These are phyloP conservation scores for Sebastes oblongus DNA, from an alignment of 2,797 vertebrate species.

Conservation along the genomic window DNA sequence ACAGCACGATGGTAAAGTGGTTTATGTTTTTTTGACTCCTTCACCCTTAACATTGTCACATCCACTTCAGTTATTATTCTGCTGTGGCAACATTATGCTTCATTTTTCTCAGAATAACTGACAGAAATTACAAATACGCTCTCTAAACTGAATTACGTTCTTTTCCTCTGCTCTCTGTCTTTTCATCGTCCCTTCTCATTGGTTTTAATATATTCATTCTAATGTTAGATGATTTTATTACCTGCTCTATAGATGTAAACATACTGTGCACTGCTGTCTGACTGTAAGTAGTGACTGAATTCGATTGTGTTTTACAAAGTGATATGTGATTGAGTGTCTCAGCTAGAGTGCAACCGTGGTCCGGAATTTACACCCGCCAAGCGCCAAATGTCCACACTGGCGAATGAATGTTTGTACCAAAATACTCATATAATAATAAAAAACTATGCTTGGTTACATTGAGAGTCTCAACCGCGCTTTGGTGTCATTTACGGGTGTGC, in stretches of 20 bases:
- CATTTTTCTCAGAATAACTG: conserved; percentile 26
- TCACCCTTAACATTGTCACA: conserved; percentile 14
- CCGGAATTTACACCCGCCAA: too few relatives aligned
- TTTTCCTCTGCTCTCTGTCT: neutral
- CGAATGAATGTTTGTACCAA: too few relatives aligned
- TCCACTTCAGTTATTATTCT: conserved; percentile 22
- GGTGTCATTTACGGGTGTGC: too few relatives aligned
- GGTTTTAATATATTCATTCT: neutral
- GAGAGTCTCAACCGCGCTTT: too few relatives aligned
- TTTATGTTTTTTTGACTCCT: conserved; percentile 19
- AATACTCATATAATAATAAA: too few relatives aligned
- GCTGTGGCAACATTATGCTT: neutral
- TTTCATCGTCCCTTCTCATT: neutral
- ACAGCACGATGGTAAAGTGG: conserved; percentile 9
- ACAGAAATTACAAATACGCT: conserved; percentile 10
- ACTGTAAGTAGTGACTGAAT: neutral
- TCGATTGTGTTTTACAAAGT: neutral
- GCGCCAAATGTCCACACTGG: too few relatives aligned
- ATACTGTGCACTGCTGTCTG: neutral
- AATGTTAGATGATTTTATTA: neutral
- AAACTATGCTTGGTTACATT: too few relatives aligned
- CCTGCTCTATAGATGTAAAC: neutral
- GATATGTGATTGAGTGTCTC: neutral
- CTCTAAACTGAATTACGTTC: neutral
- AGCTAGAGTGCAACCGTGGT: neutral